phyloP scores from a whole-genome alignment of 2,113 vertebrate genomes.

The Bucco capensis region DNA sequence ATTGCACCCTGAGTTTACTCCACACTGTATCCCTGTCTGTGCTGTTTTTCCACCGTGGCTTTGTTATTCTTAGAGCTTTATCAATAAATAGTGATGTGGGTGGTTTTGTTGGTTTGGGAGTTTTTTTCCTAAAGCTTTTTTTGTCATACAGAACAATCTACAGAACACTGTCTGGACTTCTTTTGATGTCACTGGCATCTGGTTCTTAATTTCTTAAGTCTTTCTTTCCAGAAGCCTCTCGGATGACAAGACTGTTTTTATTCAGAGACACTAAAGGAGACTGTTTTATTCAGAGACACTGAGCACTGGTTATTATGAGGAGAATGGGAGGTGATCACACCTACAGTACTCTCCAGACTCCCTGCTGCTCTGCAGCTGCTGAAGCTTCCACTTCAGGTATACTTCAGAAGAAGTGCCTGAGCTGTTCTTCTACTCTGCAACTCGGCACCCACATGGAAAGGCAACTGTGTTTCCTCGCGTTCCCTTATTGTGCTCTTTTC shows the following conservation, averaged over 20 bases:
- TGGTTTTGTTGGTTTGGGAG: neutral
- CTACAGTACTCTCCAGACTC: neutral
- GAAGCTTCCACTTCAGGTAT: neutral
- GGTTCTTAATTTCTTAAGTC: slow-evolving; percentile 13
- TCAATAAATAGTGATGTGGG: neutral
- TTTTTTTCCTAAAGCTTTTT: neutral
- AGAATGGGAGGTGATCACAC: neutral
- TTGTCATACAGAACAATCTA: neutral
- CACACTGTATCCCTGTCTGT: neutral
- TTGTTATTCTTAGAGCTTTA: slow-evolving; percentile 17
- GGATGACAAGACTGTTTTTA: neutral
- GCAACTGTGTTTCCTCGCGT: neutral
- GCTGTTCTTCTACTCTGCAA: neutral
- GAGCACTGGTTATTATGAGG: neutral
- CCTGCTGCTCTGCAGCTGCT: slow-evolving; percentile 1
- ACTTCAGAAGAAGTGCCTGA: neutral
- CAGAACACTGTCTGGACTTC: neutral
- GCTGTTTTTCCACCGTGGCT: neutral
- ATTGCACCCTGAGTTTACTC: neutral
- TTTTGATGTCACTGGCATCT: slow-evolving; percentile 36
- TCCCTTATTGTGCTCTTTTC: slow-evolving; percentile 2
- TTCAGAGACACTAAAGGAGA: neutral
- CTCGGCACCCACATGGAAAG: neutral
- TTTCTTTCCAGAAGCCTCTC: slow-evolving; percentile 16
- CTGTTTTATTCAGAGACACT: slow-evolving; percentile 10